Evolutionary conservation across 2,888 invertebrate genomes (phyloP).

Genomic region (Agrotis clavis): DNA sequence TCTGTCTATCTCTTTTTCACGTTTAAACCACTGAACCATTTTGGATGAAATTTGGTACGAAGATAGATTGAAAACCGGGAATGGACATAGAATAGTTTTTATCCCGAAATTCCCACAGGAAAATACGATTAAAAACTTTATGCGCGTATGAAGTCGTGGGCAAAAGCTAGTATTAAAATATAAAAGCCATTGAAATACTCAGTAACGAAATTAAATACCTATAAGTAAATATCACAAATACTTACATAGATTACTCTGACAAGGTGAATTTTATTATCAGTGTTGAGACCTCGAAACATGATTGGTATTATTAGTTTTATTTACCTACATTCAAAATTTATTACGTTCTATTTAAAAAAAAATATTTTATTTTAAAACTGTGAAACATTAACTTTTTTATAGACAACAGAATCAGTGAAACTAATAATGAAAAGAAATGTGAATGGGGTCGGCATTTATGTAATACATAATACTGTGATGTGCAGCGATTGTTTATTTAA

Average conservation of each 20-base stretch:
- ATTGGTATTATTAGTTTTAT: neutral
- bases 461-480: constrained; percentile 45
- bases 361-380: neutral
- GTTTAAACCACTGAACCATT: no score
- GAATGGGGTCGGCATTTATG: constrained; percentile 38
- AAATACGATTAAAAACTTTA: no score
- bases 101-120: no score
- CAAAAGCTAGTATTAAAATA: no score
- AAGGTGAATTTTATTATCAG: constrained; percentile 3
- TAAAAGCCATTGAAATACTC: neutral
- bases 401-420: neutral
- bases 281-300: neutral
- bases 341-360: neutral
- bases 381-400: constrained; percentile 3
- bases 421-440: no score
- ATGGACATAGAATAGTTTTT: no score
- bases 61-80: no score
- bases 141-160: no score
- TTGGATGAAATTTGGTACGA: no score
- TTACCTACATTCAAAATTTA: neutral
- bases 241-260: neutral
- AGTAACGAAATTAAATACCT: neutral
- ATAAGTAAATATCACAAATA: neutral
- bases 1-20: no score
- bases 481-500: constrained; percentile 56